These are phyloP conservation scores for Delia radicum DNA, from an alignment of 1,140 invertebrate species.

Conservation along the genomic window DNA sequence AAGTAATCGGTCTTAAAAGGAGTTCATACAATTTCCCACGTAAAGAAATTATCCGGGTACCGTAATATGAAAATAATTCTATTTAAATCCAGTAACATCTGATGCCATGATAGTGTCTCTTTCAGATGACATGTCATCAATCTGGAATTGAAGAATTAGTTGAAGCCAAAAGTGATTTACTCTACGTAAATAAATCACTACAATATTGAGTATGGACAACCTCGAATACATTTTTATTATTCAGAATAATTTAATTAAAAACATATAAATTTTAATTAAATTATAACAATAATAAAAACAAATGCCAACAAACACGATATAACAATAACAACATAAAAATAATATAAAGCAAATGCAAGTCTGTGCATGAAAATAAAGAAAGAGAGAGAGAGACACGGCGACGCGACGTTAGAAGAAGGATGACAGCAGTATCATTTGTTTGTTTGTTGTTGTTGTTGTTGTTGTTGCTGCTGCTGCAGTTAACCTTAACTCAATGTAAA, in stretches of 20 bases:
- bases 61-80: no score
- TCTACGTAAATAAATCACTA: no score
- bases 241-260: conserved; percentile 19
- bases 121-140: no score
- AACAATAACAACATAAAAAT: neutral
- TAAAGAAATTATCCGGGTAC: no score
- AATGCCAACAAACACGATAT: neutral
- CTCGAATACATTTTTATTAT: neutral
- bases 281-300: conserved; percentile 6
- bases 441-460: no score
- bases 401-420: neutral
- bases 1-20: no score
- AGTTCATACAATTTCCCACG: no score
- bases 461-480: neutral
- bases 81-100: no score
- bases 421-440: neutral
- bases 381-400: neutral
- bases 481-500: conserved; percentile 22
- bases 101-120: no score
- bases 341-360: neutral
- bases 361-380: neutral
- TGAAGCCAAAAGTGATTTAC: no score
- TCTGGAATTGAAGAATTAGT: no score
- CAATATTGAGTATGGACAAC: no score
- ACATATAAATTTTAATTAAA: conserved; percentile 21